Evolutionary conservation across 2,113 vertebrate genomes (phyloP).

Genomic region (Ornithorhynchus anatinus): DNA sequence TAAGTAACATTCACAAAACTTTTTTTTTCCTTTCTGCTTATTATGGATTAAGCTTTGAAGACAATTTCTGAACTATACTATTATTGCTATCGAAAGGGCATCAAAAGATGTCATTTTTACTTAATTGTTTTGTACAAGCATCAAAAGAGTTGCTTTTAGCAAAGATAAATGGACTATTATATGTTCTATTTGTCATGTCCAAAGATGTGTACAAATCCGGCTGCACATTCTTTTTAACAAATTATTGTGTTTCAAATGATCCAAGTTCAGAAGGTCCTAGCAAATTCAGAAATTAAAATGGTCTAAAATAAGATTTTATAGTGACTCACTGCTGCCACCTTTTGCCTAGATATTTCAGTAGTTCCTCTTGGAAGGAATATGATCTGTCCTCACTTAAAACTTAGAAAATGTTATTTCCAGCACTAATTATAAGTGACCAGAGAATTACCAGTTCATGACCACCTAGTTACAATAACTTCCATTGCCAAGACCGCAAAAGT

Average conservation of each 20-base stretch:
- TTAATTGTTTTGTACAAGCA: not conserved
- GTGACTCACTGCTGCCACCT: constrained; percentile 77
- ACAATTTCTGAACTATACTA: not conserved
- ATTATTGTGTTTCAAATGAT: not conserved
- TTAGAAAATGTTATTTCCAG: not conserved
- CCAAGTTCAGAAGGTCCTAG: not conserved
- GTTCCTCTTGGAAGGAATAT: not conserved
- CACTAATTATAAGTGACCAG: not conserved
- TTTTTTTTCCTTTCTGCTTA: not conserved
- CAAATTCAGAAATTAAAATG: not conserved
- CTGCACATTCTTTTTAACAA: not conserved
- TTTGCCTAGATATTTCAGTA: constrained; percentile 46
- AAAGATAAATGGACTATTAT: accelerated
- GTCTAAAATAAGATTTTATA: not conserved
- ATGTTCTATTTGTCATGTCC: not conserved
- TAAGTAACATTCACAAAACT: not conserved
- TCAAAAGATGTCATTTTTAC: not conserved
- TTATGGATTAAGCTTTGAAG: not conserved
- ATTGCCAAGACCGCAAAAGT: not conserved
- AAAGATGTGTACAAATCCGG: not conserved
- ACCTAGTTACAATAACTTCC: not conserved
- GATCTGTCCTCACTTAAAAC: not conserved
- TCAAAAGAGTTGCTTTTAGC: not conserved
- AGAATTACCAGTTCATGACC: not conserved
- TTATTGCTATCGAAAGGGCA: not conserved